phyloP scores from a whole-genome alignment of 2,797 vertebrate genomes.

The Notoglanidium macrostoma region DNA sequence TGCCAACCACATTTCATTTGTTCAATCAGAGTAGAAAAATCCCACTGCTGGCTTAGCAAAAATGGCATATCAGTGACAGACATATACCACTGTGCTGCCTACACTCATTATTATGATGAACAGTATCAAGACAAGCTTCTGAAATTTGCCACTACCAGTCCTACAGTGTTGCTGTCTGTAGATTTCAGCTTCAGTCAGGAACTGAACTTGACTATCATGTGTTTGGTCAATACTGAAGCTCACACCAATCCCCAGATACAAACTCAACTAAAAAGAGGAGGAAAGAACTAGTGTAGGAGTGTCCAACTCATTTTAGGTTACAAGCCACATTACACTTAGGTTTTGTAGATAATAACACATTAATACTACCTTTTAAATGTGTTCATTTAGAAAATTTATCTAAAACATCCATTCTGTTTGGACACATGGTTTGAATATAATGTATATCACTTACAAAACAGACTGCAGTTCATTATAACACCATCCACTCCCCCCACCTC shows the following conservation, averaged over 20 bases:
- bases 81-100: constrained; percentile 26
- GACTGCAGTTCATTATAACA: neutral
- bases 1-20: constrained; percentile 29
- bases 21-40: constrained; percentile 27
- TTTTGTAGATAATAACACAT: neutral
- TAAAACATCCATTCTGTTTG: neutral
- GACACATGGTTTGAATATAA: neutral
- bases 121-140: constrained; percentile 18
- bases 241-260: neutral
- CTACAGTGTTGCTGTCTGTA: constrained; percentile 7
- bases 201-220: neutral
- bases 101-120: constrained; percentile 17
- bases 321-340: neutral
- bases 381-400: neutral
- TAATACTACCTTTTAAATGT: neutral
- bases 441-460: neutral
- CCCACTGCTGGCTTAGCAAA: constrained; percentile 72
- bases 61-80: constrained; percentile 78
- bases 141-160: constrained; percentile 10
- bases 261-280: neutral
- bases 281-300: neutral
- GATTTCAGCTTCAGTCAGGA: constrained; percentile 3
- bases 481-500: neutral
- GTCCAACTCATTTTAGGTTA: neutral
- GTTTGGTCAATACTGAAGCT: constrained; percentile 13